These are phyloP conservation scores for Cabera pusaria DNA, from an alignment of 2,888 invertebrate species.

Conservation along the genomic window DNA sequence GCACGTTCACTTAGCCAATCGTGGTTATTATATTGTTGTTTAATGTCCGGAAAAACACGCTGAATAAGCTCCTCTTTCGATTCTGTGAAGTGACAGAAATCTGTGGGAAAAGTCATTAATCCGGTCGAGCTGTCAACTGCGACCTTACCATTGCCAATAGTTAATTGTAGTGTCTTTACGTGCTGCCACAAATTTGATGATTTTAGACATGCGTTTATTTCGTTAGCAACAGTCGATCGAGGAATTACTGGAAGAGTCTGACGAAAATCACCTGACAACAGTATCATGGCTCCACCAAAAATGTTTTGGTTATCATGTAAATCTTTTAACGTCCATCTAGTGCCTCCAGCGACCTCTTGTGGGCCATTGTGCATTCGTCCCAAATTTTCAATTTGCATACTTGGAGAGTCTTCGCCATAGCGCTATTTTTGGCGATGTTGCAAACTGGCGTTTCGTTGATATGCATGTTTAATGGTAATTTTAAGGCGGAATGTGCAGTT, in stretches of 20 bases:
- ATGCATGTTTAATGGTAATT: conserved; percentile 40
- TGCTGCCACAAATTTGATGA: conserved; percentile 34
- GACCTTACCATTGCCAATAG: conserved; percentile 28
- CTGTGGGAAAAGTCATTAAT: conserved; percentile 27
- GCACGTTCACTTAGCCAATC: conserved; percentile 39
- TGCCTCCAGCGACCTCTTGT: conserved; percentile 33
- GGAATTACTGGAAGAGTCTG: conserved; percentile 40
- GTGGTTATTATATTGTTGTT: conserved; percentile 33
- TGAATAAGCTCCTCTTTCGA: conserved; percentile 36
- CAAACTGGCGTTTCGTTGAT: conserved; percentile 33
- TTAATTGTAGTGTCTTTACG: conserved; percentile 36
- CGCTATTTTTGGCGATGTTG: conserved; percentile 33
- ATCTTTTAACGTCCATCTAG: conserved; percentile 36
- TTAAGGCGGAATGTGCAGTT: conserved; percentile 41
- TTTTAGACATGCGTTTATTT: conserved; percentile 39
- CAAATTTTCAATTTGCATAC: conserved; percentile 33
- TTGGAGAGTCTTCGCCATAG: conserved; percentile 31
- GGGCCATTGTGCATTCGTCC: conserved; percentile 41
- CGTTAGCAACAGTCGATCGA: conserved; percentile 35
- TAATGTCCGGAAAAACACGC: conserved; percentile 34
- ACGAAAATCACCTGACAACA: conserved; percentile 40
- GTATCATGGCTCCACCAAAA: conserved; percentile 34
- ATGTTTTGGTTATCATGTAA: conserved; percentile 31
- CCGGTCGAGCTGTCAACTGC: conserved; percentile 31
- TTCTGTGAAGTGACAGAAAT: conserved; percentile 19